These are phyloP conservation scores for Tetropium fuscum DNA, from an alignment of 2,888 invertebrate species.

Conservation along the genomic window DNA sequence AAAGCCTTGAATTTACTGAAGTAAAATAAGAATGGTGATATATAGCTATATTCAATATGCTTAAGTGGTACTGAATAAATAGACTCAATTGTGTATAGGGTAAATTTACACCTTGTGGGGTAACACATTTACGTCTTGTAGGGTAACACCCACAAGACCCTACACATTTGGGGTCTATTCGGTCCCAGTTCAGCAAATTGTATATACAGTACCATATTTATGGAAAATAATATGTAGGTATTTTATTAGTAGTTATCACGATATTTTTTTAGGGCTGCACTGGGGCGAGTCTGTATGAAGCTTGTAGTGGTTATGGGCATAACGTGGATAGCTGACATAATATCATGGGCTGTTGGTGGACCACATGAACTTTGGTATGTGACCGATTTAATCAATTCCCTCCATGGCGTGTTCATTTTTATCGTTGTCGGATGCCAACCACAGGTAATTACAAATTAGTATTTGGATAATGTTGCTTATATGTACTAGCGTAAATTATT, in stretches of 20 bases:
- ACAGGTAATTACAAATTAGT: conserved; percentile 69
- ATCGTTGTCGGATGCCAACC: conserved; percentile 91
- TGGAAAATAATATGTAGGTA: not conserved
- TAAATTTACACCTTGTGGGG: not conserved
- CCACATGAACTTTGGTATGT: conserved; percentile 86
- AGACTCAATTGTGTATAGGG: too few relatives aligned
- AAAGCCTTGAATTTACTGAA: too few relatives aligned
- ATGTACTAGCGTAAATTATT: too few relatives aligned
- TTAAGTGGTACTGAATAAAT: too few relatives aligned
- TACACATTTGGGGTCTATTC: too few relatives aligned
- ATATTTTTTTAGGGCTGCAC: conserved; percentile 75
- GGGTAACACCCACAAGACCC: too few relatives aligned
- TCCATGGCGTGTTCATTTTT: conserved; percentile 91
- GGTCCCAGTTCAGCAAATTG: not conserved
- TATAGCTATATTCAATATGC: too few relatives aligned
- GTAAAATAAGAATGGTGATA: too few relatives aligned
- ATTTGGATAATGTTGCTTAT: too few relatives aligned
- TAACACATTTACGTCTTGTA: not conserved
- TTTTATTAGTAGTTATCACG: not conserved
- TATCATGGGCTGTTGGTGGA: conserved; percentile 87
- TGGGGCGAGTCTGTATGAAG: conserved; percentile 88
- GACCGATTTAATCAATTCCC: conserved; percentile 86
- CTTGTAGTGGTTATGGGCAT: conserved; percentile 86
- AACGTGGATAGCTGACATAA: conserved; percentile 84
- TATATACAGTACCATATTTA: not conserved